Percentiles rank a stretch among this genome's conserved stretches.
Conservation (phyloP, 2,797 vertebrate species). For the Ptychadena robeensis region DNA sequence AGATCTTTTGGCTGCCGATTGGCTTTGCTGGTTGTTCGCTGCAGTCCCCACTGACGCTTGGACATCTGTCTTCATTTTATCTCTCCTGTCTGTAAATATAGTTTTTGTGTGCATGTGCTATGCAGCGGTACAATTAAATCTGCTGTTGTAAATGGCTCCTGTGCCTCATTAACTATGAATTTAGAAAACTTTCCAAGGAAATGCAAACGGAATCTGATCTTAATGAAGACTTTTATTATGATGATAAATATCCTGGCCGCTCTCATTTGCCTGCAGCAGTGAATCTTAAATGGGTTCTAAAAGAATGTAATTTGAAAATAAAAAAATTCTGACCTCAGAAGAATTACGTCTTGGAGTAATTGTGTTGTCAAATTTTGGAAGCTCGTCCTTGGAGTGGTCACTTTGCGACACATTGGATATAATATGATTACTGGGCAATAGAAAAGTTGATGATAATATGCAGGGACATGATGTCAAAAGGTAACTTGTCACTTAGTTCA, state of each 20-base stretch:
- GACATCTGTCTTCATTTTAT: conserved; percentile 53
- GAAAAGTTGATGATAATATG: neutral
- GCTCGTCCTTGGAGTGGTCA: neutral
- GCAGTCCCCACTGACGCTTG: neutral
- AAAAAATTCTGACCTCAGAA: conserved; percentile 16
- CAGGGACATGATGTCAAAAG: neutral
- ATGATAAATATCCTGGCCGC: conserved; percentile 20
- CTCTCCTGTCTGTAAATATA: conserved; percentile 5
- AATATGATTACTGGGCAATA: neutral
- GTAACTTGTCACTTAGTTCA: too few species aligned
- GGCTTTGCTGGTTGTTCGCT: conserved; percentile 12
- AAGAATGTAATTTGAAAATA: conserved; percentile 11
- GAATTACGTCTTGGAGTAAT: neutral
- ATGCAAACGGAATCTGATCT: conserved; percentile 12
- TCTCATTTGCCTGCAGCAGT: conserved; percentile 8
- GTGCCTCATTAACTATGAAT: conserved; percentile 41
- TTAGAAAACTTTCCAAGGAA: conserved; percentile 45
- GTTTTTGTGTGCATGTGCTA: neutral
- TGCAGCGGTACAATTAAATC: conserved; percentile 23
- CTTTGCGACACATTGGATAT: neutral
- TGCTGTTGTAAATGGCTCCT: conserved; percentile 43
- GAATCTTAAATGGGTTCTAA: neutral
- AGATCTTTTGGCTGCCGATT: conserved; percentile 39
- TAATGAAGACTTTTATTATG: conserved; percentile 43
- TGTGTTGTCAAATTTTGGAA: neutral